Percentiles rank a stretch among this genome's conserved stretches.
Conservation (phyloP, 2,797 vertebrate species). For the Selene dorsalis region DNA sequence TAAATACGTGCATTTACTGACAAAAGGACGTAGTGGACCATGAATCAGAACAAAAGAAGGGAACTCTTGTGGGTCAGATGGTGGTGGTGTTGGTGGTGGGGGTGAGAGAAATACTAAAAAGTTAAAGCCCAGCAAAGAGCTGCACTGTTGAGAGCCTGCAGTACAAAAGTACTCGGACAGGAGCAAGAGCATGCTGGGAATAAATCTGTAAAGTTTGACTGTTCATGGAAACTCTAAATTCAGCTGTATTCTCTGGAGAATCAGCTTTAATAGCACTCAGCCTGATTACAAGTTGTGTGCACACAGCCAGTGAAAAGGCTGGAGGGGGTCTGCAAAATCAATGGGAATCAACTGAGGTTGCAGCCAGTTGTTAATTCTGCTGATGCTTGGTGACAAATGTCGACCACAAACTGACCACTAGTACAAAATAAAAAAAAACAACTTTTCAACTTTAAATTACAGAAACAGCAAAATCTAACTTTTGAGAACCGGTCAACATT, state of each 20-base stretch:
- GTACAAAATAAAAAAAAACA: not conserved
- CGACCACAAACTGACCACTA: not conserved
- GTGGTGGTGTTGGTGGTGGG: not conserved
- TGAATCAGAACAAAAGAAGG: slow-evolving; percentile 14
- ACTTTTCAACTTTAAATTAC: not conserved
- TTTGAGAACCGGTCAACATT: not conserved
- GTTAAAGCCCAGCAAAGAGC: not conserved
- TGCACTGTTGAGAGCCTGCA: not conserved
- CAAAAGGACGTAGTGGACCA: slow-evolving; percentile 12
- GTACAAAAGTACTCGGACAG: not conserved
- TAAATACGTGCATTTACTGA: slow-evolving; percentile 43
- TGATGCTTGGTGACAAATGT: not conserved
- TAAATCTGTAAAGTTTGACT: too few species aligned
- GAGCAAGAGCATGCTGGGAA: not conserved
- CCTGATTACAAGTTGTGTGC: not conserved
- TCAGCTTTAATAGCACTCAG: not conserved
- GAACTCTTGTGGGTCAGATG: slow-evolving; percentile 9
- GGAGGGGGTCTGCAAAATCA: not conserved
- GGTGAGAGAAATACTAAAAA: not conserved
- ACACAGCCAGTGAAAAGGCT: not conserved
- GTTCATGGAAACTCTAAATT: not conserved
- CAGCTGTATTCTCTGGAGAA: not conserved
- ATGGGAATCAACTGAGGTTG: not conserved
- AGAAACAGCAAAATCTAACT: not conserved
- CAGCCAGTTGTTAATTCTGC: not conserved